Conservation (phyloP, 2,113 vertebrate genomes). For the Solea senegalensis region DNA sequence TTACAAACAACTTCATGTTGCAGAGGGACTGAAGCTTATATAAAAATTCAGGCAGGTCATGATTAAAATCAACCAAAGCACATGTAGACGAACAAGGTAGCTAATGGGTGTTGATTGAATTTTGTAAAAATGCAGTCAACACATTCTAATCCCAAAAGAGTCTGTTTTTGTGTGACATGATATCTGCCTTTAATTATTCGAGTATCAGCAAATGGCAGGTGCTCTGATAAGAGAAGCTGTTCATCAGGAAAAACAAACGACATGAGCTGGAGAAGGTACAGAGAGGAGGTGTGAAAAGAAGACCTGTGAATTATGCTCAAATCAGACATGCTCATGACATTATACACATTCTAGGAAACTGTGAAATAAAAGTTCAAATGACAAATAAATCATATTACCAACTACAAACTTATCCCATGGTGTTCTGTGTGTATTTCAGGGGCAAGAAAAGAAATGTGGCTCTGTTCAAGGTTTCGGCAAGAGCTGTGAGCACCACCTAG, state of each 20-base stretch:
- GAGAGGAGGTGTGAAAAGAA: background rate
- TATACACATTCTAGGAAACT: background rate
- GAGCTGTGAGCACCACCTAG: slow-evolving; percentile 69
- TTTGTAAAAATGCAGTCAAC: background rate
- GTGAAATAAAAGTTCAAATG: too few species aligned
- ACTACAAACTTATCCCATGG: too few species aligned
- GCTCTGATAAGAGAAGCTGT: slow-evolving; percentile 47
- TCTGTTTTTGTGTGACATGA: slow-evolving; percentile 31
- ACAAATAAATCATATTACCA: background rate
- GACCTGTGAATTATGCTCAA: too few species aligned
- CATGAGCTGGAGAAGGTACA: slow-evolving; percentile 4
- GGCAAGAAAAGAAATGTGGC: slow-evolving; percentile 3
- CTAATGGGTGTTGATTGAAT: slow-evolving; percentile 6
- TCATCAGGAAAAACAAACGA: slow-evolving; percentile 27
- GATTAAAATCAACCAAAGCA: slow-evolving; percentile 3
- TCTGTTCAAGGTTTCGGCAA: background rate
- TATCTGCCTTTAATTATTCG: slow-evolving; percentile 71
- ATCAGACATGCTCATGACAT: background rate
- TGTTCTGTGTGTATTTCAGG: slow-evolving; percentile 5
- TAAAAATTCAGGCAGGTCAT: background rate
- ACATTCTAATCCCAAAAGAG: slow-evolving; percentile 18
- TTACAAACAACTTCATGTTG: background rate
- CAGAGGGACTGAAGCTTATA: background rate
- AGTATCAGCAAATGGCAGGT: slow-evolving; percentile 72
- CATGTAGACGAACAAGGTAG: background rate